These are phyloP conservation scores for Myodes glareolus DNA, from an alignment of 2,113 vertebrate genomes.

Conservation along the genomic window DNA sequence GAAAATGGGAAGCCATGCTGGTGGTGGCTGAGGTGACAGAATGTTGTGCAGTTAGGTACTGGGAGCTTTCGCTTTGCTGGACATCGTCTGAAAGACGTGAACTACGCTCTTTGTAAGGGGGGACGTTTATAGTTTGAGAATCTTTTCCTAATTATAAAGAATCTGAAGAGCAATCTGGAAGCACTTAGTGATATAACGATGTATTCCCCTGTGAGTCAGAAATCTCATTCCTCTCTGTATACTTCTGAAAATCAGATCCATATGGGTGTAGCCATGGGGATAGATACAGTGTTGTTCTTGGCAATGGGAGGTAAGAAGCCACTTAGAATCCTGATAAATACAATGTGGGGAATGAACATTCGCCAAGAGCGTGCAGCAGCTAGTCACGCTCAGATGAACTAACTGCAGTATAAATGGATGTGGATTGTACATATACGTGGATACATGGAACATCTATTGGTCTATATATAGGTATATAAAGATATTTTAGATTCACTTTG, in stretches of 20 bases:
- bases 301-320: background rate
- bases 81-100: background rate
- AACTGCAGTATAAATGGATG: background rate
- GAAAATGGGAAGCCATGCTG: background rate
- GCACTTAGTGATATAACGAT: slow-evolving; percentile 11
- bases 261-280: too few relatives aligned
- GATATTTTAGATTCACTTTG: background rate
- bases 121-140: background rate
- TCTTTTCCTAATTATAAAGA: background rate
- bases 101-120: background rate
- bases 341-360: background rate
- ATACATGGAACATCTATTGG: background rate
- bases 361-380: background rate
- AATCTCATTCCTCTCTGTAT: background rate
- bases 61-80: background rate
- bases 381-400: background rate
- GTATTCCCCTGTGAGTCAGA: background rate
- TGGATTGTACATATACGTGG: background rate
- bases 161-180: slow-evolving; percentile 46
- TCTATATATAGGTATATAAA: background rate
- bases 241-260: background rate
- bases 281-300: background rate
- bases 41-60: background rate
- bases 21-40: background rate
- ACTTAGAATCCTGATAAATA: background rate